Conservation (phyloP, 2,888 invertebrate genomes). For the Drosophila nr. perissopoda region DNA sequence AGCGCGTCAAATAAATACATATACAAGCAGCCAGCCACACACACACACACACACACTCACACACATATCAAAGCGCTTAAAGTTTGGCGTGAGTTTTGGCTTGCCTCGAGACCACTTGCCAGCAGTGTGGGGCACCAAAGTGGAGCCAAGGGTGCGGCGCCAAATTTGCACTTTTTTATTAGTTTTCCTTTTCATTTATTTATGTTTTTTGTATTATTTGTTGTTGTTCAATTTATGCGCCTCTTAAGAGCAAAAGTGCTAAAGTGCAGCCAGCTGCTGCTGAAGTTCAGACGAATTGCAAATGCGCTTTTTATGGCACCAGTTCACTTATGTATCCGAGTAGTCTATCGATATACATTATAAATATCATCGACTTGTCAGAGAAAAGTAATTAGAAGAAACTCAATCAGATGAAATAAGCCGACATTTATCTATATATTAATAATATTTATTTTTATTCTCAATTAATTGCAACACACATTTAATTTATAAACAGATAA, state of each 20-base stretch:
- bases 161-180: conserved; percentile 49
- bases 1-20: conserved; percentile 65
- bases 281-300: conserved; percentile 16
- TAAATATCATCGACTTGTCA: not conserved
- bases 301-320: conserved; percentile 14
- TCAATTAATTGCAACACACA: not conserved
- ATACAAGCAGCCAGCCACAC: conserved; percentile 17
- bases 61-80: conserved; percentile 36
- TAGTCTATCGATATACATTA: not conserved
- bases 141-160: conserved; percentile 12
- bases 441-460: not conserved
- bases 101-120: conserved; percentile 43
- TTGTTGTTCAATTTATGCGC: conserved; percentile 53
- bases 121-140: not conserved
- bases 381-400: not conserved
- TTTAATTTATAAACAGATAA: not conserved
- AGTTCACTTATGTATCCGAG: not conserved
- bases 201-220: conserved; percentile 8
- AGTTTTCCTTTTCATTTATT: conserved; percentile 28
- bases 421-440: not conserved
- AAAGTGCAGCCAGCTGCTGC: conserved; percentile 32
- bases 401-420: not conserved
- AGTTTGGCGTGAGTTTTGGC: conserved; percentile 57
- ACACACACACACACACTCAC: not conserved
- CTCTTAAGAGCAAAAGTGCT: conserved; percentile 26